Conservation (phyloP, 2,113 vertebrate genomes). For the Canis aureus region DNA sequence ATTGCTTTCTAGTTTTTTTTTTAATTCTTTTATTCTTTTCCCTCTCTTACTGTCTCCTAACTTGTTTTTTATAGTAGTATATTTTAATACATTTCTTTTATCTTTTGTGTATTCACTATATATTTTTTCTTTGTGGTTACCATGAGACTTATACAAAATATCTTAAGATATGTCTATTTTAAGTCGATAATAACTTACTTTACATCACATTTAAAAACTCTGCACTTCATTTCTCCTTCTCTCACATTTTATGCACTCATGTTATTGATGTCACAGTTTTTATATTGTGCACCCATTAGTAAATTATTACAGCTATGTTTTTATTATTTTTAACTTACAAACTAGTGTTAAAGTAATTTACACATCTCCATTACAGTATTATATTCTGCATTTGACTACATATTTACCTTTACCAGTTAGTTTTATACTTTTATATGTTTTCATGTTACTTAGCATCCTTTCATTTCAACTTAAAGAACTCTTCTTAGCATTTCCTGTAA, state of each 20-base stretch:
- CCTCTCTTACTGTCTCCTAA: background rate
- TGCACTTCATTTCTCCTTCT: background rate
- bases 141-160: background rate
- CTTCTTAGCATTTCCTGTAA: background rate
- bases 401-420: background rate
- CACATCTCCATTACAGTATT: background rate
- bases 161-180: background rate
- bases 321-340: background rate
- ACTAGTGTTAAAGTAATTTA: background rate
- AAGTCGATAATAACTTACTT: background rate
- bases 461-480: background rate
- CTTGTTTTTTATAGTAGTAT: background rate
- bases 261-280: background rate
- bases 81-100: background rate
- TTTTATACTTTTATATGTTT: background rate
- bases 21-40: background rate
- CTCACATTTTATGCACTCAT: background rate
- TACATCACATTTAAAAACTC: background rate
- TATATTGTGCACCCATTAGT: background rate
- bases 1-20: background rate
- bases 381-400: background rate
- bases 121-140: background rate
- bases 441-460: background rate
- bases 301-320: background rate
- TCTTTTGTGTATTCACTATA: background rate